A percentile compares a stretch with the other conserved stretches of the same genome.
phyloP scores from a whole-genome alignment of 2,888 invertebrate species.

The Spisula subtruncata region DNA sequence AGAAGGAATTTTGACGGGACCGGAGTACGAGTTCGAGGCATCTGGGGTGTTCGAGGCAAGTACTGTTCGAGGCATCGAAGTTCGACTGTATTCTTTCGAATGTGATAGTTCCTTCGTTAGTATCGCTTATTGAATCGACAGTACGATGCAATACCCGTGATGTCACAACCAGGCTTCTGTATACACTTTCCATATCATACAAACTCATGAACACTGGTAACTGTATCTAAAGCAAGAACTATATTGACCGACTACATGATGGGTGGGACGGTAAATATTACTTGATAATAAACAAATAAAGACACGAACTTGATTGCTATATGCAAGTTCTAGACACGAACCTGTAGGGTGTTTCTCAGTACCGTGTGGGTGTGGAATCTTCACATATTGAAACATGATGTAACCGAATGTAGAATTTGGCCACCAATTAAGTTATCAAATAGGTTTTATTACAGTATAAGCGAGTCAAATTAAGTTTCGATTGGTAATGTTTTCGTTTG shows the following conservation, averaged over 20 bases:
- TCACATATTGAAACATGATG: neutral
- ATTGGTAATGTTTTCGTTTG: too few relatives aligned
- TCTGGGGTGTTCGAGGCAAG: too few relatives aligned
- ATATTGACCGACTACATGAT: neutral
- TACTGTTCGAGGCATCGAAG: too few relatives aligned
- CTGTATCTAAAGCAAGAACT: neutral
- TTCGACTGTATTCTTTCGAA: too few relatives aligned
- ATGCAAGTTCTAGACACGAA: neutral
- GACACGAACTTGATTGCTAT: neutral
- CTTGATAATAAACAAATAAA: constrained; percentile 19
- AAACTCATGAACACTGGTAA: neutral
- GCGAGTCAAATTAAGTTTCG: too few relatives aligned
- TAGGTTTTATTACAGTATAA: neutral
- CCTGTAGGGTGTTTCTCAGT: neutral
- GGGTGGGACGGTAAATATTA: neutral
- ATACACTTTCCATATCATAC: neutral
- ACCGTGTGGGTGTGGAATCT: neutral
- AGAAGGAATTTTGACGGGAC: too few relatives aligned
- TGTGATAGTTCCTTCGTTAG: too few relatives aligned
- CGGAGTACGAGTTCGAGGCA: too few relatives aligned
- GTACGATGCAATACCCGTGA: neutral
- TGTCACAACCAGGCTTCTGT: neutral
- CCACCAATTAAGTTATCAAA: neutral
- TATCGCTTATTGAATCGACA: too few relatives aligned
- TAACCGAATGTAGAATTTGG: neutral